Conservation (phyloP, 2,888 invertebrate genomes). For the Petrolisthes cinctipes region DNA sequence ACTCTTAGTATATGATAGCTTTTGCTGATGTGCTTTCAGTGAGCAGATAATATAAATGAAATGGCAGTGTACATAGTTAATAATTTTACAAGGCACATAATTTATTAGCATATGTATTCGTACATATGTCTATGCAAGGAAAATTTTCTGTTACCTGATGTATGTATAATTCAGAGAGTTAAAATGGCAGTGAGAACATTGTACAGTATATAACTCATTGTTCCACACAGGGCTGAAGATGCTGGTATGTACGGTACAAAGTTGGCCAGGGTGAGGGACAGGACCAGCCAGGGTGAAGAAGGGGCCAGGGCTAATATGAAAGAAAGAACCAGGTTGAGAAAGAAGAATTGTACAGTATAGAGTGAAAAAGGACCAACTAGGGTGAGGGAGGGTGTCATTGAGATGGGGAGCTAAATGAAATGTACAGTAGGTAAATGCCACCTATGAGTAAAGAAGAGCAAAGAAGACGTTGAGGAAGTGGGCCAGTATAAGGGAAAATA, state of each 20-base stretch:
- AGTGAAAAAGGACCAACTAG: neutral
- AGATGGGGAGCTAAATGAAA: neutral
- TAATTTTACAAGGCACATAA: neutral
- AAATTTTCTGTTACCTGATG: slow-evolving; percentile 39
- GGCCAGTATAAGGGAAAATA: no score
- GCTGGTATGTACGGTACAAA: slow-evolving; percentile 46
- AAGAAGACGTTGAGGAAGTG: no score
- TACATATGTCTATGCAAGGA: slow-evolving; percentile 26
- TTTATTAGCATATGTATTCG: slow-evolving; percentile 1
- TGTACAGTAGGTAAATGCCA: no score
- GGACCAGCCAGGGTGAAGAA: slow-evolving; percentile 48
- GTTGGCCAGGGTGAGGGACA: slow-evolving; percentile 51
- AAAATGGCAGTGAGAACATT: slow-evolving; percentile 28
- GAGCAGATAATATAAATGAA: slow-evolving; percentile 43
- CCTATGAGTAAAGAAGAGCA: no score
- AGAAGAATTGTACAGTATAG: neutral
- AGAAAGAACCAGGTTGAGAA: neutral
- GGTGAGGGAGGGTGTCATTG: neutral
- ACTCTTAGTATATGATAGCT: slow-evolving; percentile 54
- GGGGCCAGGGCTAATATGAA: slow-evolving; percentile 10
- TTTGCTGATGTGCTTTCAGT: slow-evolving; percentile 58
- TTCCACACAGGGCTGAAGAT: neutral
- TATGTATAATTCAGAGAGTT: slow-evolving; percentile 31
- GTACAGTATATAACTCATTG: neutral
- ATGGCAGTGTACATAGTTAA: slow-evolving; percentile 20